These are phyloP conservation scores for Pangasius sanitwongsei DNA, from an alignment of 2,797 vertebrate species.

Conservation along the genomic window DNA sequence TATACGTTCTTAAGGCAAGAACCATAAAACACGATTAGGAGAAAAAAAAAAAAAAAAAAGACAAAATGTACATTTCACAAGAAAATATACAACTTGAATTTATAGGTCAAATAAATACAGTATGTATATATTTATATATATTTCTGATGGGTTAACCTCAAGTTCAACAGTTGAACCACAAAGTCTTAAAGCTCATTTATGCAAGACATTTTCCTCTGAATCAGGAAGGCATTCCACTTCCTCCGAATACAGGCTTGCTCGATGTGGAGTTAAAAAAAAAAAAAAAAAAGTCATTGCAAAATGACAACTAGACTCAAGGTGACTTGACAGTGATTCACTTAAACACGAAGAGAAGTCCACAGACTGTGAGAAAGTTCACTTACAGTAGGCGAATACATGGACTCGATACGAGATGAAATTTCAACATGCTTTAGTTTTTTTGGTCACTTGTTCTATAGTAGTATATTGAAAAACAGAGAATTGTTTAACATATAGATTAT, in stretches of 20 bases:
- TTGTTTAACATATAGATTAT: constrained; percentile 13
- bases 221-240: not conserved
- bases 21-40: constrained; percentile 57
- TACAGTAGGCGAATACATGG: constrained; percentile 1
- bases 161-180: constrained; percentile 41
- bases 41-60: constrained; percentile 42
- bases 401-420: constrained; percentile 33
- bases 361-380: not conserved
- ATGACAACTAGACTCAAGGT: not conserved
- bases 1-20: constrained; percentile 14
- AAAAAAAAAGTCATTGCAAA: not conserved
- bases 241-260: not conserved
- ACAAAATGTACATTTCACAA: constrained; percentile 57
- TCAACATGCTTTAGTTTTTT: constrained; percentile 48
- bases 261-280: constrained; percentile 38
- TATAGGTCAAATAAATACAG: constrained; percentile 83
- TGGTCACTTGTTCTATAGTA: constrained; percentile 43
- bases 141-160: constrained; percentile 41
- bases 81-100: constrained; percentile 72
- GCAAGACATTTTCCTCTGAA: constrained; percentile 24
- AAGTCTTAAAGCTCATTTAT: constrained; percentile 22
- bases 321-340: constrained; percentile 1
- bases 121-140: constrained; percentile 23
- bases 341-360: not conserved
- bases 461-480: constrained; percentile 39